Evolutionary conservation across 1,140 invertebrate species (phyloP), one percentile per base, ranked within the genome.

Genomic region (Pseudobourletiella spinata): DNA sequence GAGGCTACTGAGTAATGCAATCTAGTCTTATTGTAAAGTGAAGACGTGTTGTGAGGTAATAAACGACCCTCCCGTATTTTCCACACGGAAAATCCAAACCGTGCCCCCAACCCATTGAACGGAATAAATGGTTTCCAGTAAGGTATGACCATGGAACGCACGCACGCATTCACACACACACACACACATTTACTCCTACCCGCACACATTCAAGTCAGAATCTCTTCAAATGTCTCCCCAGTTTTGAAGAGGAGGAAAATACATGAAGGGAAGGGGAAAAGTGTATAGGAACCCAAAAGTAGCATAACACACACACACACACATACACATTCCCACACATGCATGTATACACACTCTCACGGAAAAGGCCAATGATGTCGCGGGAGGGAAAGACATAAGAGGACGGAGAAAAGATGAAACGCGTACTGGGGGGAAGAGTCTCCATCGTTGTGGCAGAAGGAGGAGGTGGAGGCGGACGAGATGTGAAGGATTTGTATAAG

Each of bases 11-110:
- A n/a, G n/a, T n/a, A 46, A 46, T 46, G 43, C 18, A 46, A 46
- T 46, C 43, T 20, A 46, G 6, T 46, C n/a, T 46, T 46, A 46
- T 46, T 46, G 43, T 46, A 20, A 46, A 46, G n/a, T 46, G n/a
- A n/a, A 46, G 43, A 46, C 43, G 43, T 46, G 43, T 46, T 46
- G 43, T 8, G 43, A 22, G 4, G 4, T 46, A 39, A 46, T n/a
- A 46, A 46, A 46, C n/a, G 43, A 46, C 6, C 6, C n/a, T 46
- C 24, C 24, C n/a, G 6, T 16, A 46, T 20, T 20, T 16, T 8
- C n/a, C 6, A 18, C 6, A 22, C 6, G 24, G 24, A 46, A 20
- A 22, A 22, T 46, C 24, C 11, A 39, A n/a, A 39, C 11, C 35
- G n/a, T 39, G n/a, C 11, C 11, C n/a, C 11, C n/a, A n/a, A 39